Evolutionary conservation across 92 coral and sea anemone species (phyloP).

Genomic region (Zoanthus gigantus): DNA sequence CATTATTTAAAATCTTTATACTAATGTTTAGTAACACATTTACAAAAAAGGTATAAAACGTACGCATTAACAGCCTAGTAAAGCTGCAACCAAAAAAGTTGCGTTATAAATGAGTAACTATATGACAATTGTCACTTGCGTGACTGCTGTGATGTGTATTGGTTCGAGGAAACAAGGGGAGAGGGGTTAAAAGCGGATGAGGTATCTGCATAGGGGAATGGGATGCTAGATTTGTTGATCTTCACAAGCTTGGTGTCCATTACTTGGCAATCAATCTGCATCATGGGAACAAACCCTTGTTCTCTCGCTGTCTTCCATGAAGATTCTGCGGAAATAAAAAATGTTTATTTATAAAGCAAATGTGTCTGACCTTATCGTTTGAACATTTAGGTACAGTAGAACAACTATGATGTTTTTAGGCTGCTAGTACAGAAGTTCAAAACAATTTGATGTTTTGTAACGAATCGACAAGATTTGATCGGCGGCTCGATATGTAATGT

Average conservation of each 20-base stretch:
- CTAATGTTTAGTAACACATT: not conserved
- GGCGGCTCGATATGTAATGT: too few relatives aligned
- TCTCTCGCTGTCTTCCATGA: slow-evolving; percentile 72
- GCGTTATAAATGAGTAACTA: not conserved
- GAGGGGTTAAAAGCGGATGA: slow-evolving; percentile 67
- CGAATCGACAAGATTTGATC: too few relatives aligned
- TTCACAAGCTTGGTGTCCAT: slow-evolving; percentile 86
- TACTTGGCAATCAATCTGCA: slow-evolving; percentile 95
- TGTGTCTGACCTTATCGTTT: too few relatives aligned
- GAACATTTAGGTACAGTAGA: too few relatives aligned
- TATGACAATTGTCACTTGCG: slow-evolving; percentile 11
- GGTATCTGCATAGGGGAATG: slow-evolving; percentile 74
- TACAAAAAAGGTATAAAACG: not conserved
- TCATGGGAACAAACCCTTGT: slow-evolving; percentile 85
- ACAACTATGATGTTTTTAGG: too few relatives aligned
- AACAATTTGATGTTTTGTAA: too few relatives aligned
- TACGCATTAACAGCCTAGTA: not conserved
- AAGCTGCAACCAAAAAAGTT: not conserved
- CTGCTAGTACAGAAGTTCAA: too few relatives aligned
- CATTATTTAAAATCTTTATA: not conserved
- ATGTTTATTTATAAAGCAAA: too few relatives aligned
- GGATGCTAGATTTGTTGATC: slow-evolving; percentile 93
- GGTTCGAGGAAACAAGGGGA: slow-evolving; percentile 41
- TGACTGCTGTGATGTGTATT: slow-evolving; percentile 39
- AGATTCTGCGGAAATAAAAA: slow-evolving; percentile 52